Conservation (phyloP, 2,797 vertebrate species). For the Dallia pectoralis region DNA sequence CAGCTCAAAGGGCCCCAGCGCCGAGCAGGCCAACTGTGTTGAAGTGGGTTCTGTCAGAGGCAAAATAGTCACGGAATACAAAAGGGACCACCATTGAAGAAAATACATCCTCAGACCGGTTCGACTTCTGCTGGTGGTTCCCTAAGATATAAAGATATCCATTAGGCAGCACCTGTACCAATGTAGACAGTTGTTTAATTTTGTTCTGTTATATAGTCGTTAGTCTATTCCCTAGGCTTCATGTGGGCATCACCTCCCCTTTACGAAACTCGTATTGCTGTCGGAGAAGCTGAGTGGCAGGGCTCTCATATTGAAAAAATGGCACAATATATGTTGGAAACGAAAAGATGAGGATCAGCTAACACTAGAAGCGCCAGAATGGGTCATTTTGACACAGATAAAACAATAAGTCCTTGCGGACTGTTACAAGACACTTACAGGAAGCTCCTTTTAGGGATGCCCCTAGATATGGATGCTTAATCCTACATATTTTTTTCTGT, state of each 20-base stretch:
- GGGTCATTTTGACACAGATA: no score
- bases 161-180: not conserved
- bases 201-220: conserved; percentile 39
- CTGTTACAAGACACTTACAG: no score
- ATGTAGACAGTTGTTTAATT: not conserved
- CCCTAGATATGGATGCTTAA: no score
- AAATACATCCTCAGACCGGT: conserved; percentile 53
- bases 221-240: conserved; percentile 13
- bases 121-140: not conserved
- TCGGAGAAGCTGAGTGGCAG: not conserved
- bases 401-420: no score
- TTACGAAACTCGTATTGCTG: not conserved
- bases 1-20: conserved; percentile 62
- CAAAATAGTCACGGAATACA: conserved; percentile 24
- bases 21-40: not conserved
- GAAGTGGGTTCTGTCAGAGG: not conserved
- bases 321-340: no score
- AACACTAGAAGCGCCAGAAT: no score
- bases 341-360: no score
- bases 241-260: not conserved
- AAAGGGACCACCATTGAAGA: conserved; percentile 45
- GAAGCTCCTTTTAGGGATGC: no score
- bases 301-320: not conserved
- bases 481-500: no score
- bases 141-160: conserved; percentile 7